Evolutionary conservation across 2,888 invertebrate genomes (phyloP), one percentile per base, ranked within the genome.

Genomic region (Cyclophora albipunctata): DNA sequence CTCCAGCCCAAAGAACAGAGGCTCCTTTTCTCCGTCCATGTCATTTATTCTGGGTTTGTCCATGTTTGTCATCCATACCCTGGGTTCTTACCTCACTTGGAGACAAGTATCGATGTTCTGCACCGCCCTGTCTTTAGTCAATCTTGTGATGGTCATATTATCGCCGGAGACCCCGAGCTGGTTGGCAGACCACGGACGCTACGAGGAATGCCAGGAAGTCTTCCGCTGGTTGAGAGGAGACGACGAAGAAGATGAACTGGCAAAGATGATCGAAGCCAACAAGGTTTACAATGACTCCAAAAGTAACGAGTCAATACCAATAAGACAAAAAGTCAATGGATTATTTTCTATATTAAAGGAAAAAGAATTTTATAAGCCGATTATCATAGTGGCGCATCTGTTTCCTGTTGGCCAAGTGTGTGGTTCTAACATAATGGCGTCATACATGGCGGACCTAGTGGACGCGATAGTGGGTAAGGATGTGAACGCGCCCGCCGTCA

Each of bases 91-190:
- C 59, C 64, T 90, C 0, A 67, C 75, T 41, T 92, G 92, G 92
- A 77, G 88, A 60, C 69, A 68, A 3, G 85, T 89, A 2, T 90
- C 91, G 0, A 66, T 89, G 4, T 64, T 90, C 1, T 84, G 86
- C 51, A 77, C 80, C 0, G 53, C 73, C 1, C 68, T 90, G 3
- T 81, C 89, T 0, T 68, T 90, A 4, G 55, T 83, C 2, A 81
- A 90, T 34, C 66, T 91, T 37, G 34, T 79, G 0, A 71, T 79
- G 4, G 69, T 74, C 2, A 60, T 76, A 34, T 72, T 68, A 43
- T 73, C 77, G 0, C 91, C 91, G 0, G 93, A 93, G 70, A 90
- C 92, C 2, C 93, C 92, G 0, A 84, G 85, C 50, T 93, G 92
- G 92, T 64, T 93, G 33, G 81, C 91, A 0, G 84, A 89, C 40